A percentile compares a stretch with the other conserved stretches of the same genome.
These are phyloP conservation scores for Apis cerana DNA, from an alignment of 1,140 invertebrate genomes.

Conservation along the genomic window DNA sequence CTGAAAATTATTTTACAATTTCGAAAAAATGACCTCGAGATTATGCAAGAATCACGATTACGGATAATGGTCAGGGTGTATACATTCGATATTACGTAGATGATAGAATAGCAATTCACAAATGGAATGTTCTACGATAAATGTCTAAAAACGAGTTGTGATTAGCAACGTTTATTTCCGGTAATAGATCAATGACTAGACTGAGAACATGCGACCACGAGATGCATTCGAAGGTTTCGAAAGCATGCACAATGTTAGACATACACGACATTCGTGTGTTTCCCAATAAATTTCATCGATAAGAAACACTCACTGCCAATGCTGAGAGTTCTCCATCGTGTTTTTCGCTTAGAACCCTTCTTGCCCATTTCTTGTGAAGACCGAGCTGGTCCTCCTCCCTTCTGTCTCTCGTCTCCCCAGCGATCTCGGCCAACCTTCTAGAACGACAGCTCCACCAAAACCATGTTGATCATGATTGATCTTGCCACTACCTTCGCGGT, in stretches of 20 bases:
- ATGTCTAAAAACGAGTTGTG: background rate
- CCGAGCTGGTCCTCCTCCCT: constrained; percentile 52
- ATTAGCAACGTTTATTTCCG: background rate
- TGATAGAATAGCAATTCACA: background rate
- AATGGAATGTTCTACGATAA: too few relatives aligned
- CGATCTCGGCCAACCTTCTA: constrained; percentile 54
- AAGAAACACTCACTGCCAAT: constrained; percentile 78
- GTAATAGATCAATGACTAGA: constrained; percentile 19
- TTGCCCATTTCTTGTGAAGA: constrained; percentile 78
- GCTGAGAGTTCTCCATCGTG: constrained; percentile 80
- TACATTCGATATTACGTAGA: background rate
- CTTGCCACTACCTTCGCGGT: constrained; percentile 59
- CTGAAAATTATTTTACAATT: background rate
- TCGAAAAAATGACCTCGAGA: too few relatives aligned
- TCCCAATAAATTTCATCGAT: constrained; percentile 10
- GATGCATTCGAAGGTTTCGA: background rate
- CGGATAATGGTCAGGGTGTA: background rate
- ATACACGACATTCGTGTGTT: background rate
- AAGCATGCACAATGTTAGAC: background rate
- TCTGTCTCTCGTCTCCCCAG: constrained; percentile 51
- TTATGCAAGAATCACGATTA: background rate
- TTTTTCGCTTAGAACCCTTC: constrained; percentile 80
- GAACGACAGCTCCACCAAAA: constrained; percentile 49
- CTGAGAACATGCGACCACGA: constrained; percentile 1
- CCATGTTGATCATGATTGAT: constrained; percentile 47